phyloP scores from a whole-genome alignment of 2,888 invertebrate species.

The Epinotia nisella region DNA sequence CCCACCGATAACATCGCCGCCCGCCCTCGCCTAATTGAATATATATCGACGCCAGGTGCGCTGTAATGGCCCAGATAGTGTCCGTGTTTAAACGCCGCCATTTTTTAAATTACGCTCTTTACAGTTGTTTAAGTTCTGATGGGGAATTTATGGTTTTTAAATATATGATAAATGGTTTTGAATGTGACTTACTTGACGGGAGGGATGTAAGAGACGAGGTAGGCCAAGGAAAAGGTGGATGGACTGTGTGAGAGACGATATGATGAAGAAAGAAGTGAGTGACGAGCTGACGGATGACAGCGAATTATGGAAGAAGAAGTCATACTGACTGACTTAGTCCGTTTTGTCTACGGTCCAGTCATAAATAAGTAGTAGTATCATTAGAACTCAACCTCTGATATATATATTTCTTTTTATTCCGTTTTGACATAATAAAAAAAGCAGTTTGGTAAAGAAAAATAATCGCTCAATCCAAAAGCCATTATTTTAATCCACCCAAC shows the following conservation, averaged over 20 bases:
- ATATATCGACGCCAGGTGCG: slow-evolving; percentile 45
- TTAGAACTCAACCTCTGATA: too few relatives aligned
- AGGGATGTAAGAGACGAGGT: too few relatives aligned
- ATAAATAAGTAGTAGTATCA: too few relatives aligned
- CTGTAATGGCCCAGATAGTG: slow-evolving; percentile 53
- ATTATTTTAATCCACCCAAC: neutral
- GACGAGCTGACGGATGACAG: too few relatives aligned
- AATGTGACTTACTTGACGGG: neutral
- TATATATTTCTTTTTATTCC: neutral
- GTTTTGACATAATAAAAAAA: neutral
- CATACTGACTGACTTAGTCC: too few relatives aligned
- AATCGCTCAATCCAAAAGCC: neutral
- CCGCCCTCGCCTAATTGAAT: slow-evolving; percentile 48
- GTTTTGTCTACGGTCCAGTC: too few relatives aligned
- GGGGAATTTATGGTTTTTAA: slow-evolving; percentile 2
- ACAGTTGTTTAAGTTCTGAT: slow-evolving; percentile 13
- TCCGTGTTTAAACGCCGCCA: slow-evolving; percentile 20
- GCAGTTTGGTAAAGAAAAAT: neutral
- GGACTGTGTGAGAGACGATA: too few relatives aligned
- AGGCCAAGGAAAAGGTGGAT: too few relatives aligned
- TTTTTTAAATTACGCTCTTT: slow-evolving; percentile 47
- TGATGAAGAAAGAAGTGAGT: too few relatives aligned
- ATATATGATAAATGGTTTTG: neutral
- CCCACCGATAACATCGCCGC: slow-evolving; percentile 56
- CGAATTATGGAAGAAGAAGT: too few relatives aligned